These are phyloP conservation scores for Drosophila monieri DNA, from an alignment of 2,888 invertebrate genomes.

Conservation along the genomic window DNA sequence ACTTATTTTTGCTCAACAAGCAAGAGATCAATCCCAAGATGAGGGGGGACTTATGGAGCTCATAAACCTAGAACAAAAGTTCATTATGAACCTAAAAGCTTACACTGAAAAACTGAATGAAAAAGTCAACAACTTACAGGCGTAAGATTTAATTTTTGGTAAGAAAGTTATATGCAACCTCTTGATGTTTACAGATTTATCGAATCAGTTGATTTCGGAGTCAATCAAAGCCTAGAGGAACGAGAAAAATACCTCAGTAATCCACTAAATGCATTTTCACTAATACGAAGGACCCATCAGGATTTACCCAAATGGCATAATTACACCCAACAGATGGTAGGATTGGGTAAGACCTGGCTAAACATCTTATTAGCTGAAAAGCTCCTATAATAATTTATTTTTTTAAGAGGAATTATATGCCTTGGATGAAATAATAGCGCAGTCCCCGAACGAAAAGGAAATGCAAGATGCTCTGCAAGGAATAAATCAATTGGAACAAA, in stretches of 20 bases:
- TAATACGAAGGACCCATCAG: conserved; percentile 31
- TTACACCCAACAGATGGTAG: conserved; percentile 16
- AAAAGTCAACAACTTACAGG: conserved; percentile 16
- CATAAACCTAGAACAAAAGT: conserved; percentile 13
- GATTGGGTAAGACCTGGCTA: conserved; percentile 12
- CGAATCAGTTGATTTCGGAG: conserved; percentile 1
- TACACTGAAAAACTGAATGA: conserved; percentile 22
- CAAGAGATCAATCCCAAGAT: too few relatives aligned
- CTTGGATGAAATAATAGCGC: conserved; percentile 2
- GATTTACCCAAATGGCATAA: conserved; percentile 38
- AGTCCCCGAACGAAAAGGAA: conserved; percentile 12
- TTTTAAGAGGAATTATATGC: conserved; percentile 7
- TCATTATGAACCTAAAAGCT: not conserved
- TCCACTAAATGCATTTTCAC: conserved; percentile 39
- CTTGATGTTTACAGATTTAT: conserved; percentile 5
- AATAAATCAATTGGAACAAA: conserved; percentile 49
- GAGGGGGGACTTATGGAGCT: not conserved
- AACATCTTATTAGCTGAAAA: not conserved
- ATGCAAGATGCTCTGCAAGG: conserved; percentile 29
- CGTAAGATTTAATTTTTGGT: conserved; percentile 15
- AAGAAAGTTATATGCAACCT: not conserved
- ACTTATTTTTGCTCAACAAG: not conserved
- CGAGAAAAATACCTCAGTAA: conserved; percentile 34
- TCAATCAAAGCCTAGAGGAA: conserved; percentile 4
- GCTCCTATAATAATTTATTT: not conserved